Conservation (phyloP, 2,113 vertebrate species). For the Pluvianellus socialis region DNA sequence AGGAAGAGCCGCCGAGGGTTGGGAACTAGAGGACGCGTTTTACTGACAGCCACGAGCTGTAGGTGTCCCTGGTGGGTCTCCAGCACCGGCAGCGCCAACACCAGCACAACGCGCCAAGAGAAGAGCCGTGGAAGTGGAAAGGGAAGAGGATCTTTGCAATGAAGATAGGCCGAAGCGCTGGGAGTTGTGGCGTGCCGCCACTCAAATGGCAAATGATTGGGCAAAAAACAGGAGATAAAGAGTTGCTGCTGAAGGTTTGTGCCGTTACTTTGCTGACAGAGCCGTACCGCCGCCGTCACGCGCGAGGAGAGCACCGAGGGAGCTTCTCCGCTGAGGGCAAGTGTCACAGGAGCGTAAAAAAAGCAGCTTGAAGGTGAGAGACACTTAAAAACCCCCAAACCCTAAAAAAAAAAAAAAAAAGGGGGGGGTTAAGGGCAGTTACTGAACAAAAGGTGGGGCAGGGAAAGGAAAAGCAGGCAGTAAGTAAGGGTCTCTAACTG, state of each 20-base stretch:
- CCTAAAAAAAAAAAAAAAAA: no score
- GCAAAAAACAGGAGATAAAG: accelerated
- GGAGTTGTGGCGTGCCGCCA: background rate
- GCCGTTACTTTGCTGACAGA: background rate
- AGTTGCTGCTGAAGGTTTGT: background rate
- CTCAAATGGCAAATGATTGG: accelerated
- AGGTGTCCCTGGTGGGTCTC: no score
- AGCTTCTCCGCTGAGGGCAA: background rate
- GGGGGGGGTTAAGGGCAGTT: background rate
- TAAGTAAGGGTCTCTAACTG: background rate
- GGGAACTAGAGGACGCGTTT: background rate
- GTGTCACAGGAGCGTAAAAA: background rate
- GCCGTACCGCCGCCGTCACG: accelerated
- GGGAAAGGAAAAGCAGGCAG: background rate
- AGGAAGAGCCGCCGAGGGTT: background rate
- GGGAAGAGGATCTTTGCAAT: accelerated
- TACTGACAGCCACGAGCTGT: background rate
- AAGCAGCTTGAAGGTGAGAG: background rate
- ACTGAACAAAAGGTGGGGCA: background rate
- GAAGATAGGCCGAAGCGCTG: accelerated
- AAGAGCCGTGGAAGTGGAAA: accelerated
- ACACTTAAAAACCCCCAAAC: no score
- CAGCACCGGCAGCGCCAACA: background rate
- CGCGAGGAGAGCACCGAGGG: background rate
- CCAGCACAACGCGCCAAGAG: background rate